Evolutionary conservation across 2,113 vertebrate species (phyloP), one percentile per base, ranked within the genome.

Genomic region (Gambusia holbrooki): DNA sequence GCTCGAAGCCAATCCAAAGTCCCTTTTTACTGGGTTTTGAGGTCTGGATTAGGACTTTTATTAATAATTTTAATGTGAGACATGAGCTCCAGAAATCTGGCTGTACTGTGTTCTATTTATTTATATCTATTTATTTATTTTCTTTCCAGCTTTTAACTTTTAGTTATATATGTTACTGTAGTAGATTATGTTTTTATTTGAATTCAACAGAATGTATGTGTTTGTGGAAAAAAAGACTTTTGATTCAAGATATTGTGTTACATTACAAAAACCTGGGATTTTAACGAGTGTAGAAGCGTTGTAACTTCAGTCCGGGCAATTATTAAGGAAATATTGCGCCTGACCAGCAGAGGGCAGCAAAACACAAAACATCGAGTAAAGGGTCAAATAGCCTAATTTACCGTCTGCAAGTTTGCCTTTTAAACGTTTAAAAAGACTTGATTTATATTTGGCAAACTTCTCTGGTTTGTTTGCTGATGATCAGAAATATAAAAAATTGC

Each of bases 261-360:
- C 17, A 51, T 51, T 8, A 2, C 17, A 51, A 22, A 51, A 51
- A 51, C 42, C 42, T 51, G 17, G 6, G 48, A 51, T 22, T 25
- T 45, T 45, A 45, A 15, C 14, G 12, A 3, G 40, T 42, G 40
- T 14, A 14, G 40, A 45, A 4, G 12, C 42, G 14, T 45, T 14
- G 17, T 51, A 6, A 51, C 19, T 51, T 22, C 5, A 51, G 25
- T 51, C 48, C 19, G 19, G 17, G 6, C 19, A 22, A 19, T 76
- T 0, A 67, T 58, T 62, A 40, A 1, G 76, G 61, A 63, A 79
- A 7, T 76, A 73, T 74, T 17, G 1, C 22, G 4, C 73, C 7
- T 0, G n/a, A 61, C 87, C 90, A 89, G 74, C 66, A 92, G 89
- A 84, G 83, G 9, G 84, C 82, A 74, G 84, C 81, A 87, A 29